A percentile compares a stretch with the other conserved stretches of the same genome.
Evolutionary conservation across 1,140 invertebrate genomes (phyloP).

Genomic region (Cydia strobilella): DNA sequence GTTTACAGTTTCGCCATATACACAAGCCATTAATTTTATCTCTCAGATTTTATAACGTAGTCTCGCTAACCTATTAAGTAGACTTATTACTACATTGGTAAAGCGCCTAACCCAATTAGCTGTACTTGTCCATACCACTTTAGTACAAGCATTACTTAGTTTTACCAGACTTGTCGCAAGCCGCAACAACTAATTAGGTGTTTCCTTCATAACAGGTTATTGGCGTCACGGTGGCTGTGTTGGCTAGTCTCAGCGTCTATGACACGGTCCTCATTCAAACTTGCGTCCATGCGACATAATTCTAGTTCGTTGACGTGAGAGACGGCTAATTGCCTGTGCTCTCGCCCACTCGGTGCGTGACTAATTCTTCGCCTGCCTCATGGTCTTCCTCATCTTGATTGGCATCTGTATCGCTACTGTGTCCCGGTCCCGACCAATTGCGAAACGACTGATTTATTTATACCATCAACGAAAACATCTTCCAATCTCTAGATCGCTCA

Average conservation of each 20-base stretch:
- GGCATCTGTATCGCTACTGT: slow-evolving; percentile 59
- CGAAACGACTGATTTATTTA: slow-evolving; percentile 53
- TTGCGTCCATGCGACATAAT: slow-evolving; percentile 51
- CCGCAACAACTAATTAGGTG: slow-evolving; percentile 12
- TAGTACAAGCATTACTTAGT: slow-evolving; percentile 4
- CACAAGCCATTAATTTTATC: not conserved
- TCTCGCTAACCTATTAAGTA: not conserved
- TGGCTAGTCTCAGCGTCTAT: slow-evolving; percentile 40
- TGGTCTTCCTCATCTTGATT: slow-evolving; percentile 57
- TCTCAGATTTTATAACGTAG: not conserved
- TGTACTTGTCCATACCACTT: not conserved
- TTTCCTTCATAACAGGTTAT: slow-evolving; percentile 39
- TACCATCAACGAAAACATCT: slow-evolving; percentile 34
- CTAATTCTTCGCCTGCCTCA: slow-evolving; percentile 52
- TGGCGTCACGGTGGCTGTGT: slow-evolving; percentile 46
- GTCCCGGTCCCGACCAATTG: slow-evolving; percentile 44
- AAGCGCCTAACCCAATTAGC: slow-evolving; percentile 13
- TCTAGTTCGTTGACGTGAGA: slow-evolving; percentile 63
- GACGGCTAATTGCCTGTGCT: slow-evolving; percentile 62
- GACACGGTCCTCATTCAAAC: slow-evolving; percentile 53
- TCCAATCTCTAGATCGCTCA: slow-evolving; percentile 37
- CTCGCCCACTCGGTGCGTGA: slow-evolving; percentile 63
- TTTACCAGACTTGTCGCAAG: slow-evolving; percentile 5
- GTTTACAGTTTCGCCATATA: not conserved
- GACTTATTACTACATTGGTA: slow-evolving; percentile 1